phyloP scores from a whole-genome alignment of 2,888 invertebrate species.

The Ophioninae sp. region DNA sequence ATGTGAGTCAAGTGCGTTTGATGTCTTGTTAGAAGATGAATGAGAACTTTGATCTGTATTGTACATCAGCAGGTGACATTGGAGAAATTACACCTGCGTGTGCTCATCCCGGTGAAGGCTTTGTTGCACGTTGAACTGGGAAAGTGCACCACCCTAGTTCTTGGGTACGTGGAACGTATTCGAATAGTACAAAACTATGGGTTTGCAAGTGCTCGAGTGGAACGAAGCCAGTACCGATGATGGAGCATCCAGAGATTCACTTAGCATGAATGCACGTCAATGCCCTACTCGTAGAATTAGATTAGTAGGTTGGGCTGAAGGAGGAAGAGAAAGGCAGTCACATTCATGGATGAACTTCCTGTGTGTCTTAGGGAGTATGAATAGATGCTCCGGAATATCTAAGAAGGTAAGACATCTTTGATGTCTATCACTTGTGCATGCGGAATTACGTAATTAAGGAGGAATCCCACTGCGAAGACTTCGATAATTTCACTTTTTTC shows the following conservation, averaged over 20 bases:
- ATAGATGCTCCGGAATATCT: neutral
- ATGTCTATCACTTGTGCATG: neutral
- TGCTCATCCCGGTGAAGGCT: neutral
- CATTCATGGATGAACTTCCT: neutral
- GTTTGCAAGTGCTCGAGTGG: neutral
- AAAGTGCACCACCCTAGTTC: constrained; percentile 20
- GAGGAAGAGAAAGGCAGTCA: constrained; percentile 2
- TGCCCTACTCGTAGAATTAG: constrained; percentile 26
- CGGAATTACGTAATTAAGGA: neutral
- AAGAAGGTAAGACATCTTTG: too few relatives aligned
- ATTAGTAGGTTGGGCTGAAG: constrained; percentile 1
- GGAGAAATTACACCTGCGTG: constrained; percentile 1
- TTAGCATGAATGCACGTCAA: constrained; percentile 43
- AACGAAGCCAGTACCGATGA: constrained; percentile 15
- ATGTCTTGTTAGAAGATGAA: neutral
- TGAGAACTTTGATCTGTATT: neutral
- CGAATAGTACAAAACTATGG: constrained; percentile 49
- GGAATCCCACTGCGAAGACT: too few relatives aligned
- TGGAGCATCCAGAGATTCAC: constrained; percentile 40
- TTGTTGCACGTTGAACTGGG: constrained; percentile 6
- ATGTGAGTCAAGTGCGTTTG: neutral
- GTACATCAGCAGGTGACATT: neutral
- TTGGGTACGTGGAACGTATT: constrained; percentile 28
- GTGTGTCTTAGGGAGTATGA: constrained; percentile 1
- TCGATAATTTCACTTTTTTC: too few relatives aligned